Evolutionary conservation across 2,888 invertebrate genomes (phyloP).

Genomic region (Pseudococcus jackbeardsleyi): DNA sequence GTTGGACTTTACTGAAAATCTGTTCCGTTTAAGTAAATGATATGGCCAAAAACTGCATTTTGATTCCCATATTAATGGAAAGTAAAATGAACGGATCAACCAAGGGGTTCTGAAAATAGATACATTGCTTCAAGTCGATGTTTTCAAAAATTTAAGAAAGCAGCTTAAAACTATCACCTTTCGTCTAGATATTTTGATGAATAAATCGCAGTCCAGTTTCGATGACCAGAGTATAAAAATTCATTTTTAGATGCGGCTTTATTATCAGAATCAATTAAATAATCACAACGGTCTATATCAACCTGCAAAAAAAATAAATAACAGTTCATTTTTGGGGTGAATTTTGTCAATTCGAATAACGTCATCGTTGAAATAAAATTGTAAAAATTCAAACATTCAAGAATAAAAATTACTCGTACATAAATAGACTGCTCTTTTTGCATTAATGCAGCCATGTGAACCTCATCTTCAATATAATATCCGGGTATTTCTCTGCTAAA

Average conservation of each 20-base stretch:
- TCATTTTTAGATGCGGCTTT: not conserved
- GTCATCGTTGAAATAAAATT: not conserved
- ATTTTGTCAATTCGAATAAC: not conserved
- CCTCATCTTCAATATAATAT: not conserved
- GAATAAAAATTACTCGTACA: not conserved
- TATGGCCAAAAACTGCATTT: slow-evolving; percentile 40
- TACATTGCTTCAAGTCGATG: slow-evolving; percentile 70
- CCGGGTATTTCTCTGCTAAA: not conserved
- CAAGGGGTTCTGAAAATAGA: slow-evolving; percentile 36
- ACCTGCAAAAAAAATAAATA: slow-evolving; percentile 7
- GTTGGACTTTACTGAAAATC: not conserved
- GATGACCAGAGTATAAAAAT: slow-evolving; percentile 10
- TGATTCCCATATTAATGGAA: slow-evolving; percentile 57
- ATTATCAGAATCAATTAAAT: slow-evolving; percentile 28
- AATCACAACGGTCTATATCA: slow-evolving; percentile 14
- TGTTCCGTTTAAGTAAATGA: slow-evolving; percentile 58
- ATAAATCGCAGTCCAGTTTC: slow-evolving; percentile 43
- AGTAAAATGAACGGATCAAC: slow-evolving; percentile 42
- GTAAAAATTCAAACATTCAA: not conserved
- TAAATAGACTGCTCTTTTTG: slow-evolving; percentile 8
- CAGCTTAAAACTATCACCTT: not conserved
- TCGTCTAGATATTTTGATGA: not conserved
- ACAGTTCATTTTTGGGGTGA: not conserved
- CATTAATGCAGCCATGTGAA: not conserved
- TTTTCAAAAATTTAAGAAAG: slow-evolving; percentile 74